These are phyloP conservation scores for Aurelia coerulea DNA, from an alignment of 30 jellyfish, hydroid and myxozoan species.

Conservation along the genomic window DNA sequence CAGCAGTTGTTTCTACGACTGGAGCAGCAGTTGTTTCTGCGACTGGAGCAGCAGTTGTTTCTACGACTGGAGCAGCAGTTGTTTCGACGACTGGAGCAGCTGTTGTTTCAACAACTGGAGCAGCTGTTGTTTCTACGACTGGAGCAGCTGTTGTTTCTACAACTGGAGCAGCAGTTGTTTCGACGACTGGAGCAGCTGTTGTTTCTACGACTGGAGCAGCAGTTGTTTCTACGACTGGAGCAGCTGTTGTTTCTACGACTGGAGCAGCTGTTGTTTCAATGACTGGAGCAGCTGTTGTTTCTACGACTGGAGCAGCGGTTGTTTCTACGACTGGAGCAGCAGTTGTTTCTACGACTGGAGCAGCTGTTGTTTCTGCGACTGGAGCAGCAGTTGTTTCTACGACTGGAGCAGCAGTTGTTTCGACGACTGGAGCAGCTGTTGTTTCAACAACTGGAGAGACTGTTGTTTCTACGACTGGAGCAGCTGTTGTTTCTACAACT, in stretches of 20 bases:
- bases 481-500: slow-evolving; percentile 27
- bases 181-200: slow-evolving; percentile 35
- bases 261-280: slow-evolving; percentile 23
- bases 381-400: slow-evolving; percentile 52
- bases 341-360: slow-evolving; percentile 15
- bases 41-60: slow-evolving; percentile 15
- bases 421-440: slow-evolving; percentile 31
- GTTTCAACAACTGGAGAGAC: slow-evolving; percentile 25
- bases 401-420: slow-evolving; percentile 50
- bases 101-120: not conserved
- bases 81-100: slow-evolving; percentile 10
- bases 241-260: slow-evolving; percentile 15
- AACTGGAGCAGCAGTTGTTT: not conserved
- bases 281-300: slow-evolving; percentile 18
- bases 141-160: slow-evolving; percentile 36
- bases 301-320: slow-evolving; percentile 26
- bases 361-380: slow-evolving; percentile 7
- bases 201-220: slow-evolving; percentile 40
- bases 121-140: not conserved
- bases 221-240: slow-evolving; percentile 37
- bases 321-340: slow-evolving; percentile 23
- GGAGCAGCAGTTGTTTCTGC: slow-evolving; percentile 26
- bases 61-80: slow-evolving; percentile 28
- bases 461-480: slow-evolving; percentile 8
- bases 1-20: slow-evolving; percentile 11